Evolutionary conservation across 2,113 vertebrate species (phyloP), one percentile per base, ranked within the genome.

Genomic region (Zosterops lateralis): DNA sequence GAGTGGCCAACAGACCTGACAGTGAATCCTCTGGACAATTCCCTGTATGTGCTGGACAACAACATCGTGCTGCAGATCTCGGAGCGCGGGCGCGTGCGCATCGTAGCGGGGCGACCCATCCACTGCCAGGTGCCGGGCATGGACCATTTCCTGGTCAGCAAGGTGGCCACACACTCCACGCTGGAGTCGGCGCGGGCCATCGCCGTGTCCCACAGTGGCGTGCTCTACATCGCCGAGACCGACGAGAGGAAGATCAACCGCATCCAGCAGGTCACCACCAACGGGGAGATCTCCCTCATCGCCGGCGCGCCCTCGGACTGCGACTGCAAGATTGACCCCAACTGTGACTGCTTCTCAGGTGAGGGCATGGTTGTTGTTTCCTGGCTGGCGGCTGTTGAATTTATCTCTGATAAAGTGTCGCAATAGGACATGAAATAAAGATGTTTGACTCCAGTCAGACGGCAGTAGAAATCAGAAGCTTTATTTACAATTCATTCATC

Each of bases 311-410:
- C 99, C 3, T 99, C 99, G 2, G 99, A 99, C 86, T 99, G 99
- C 61, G 99, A 99, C 98, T 99, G 99, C 96, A 99, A 99, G 98
- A 99, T 99, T 95, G 99, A 99, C 95, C 99, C 99, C 90, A 99
- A 99, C 97, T 99, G 99, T 95, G 99, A 99, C 97, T 99, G 99
- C 89, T 99, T 99, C 96, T 99, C 99, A 87, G 99, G 99, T 99
- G 91, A 97, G 97, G 58, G 91, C 36, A 24, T 66, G 67, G 47
- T 78, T 32, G 56, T 68, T 50, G 7, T 73, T 90, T 77, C 48
- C 58, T 54, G 21, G 62, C 47, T 86, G 68, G 88, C 74, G 16
- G 20, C 84, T 89, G 47, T 65, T 90, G 19, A 20, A 21, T 47
- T 47, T 47, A 12, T 11, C 21, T 47, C 22, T 47, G 71, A 16